Percentiles rank a stretch among this genome's conserved stretches.
Conservation (phyloP, 1,140 invertebrate genomes). For the Drosophila varians region DNA sequence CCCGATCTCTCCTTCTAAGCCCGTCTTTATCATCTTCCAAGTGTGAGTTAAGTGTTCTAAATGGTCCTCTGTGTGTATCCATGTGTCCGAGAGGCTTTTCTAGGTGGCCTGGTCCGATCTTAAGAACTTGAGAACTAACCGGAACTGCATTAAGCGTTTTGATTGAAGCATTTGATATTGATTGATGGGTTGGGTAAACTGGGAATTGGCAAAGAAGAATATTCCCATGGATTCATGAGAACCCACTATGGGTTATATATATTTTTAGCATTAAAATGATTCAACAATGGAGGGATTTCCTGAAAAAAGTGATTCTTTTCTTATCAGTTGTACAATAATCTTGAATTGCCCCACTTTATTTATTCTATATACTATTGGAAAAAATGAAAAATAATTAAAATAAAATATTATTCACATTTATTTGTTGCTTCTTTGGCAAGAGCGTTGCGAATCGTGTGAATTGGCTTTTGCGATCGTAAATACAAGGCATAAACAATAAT, state of each 20-base stretch:
- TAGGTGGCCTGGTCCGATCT: conserved; percentile 48
- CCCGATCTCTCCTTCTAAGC: conserved; percentile 37
- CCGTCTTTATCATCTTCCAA: conserved; percentile 3
- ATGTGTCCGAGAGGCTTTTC: conserved; percentile 42
- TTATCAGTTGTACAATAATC: conserved; percentile 27
- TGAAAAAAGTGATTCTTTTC: background rate
- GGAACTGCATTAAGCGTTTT: conserved; percentile 48
- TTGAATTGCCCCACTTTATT: conserved; percentile 10
- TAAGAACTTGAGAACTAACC: conserved; percentile 29
- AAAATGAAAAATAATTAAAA: conserved; percentile 47
- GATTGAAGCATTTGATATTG: conserved; percentile 45
- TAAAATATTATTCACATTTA: conserved; percentile 47
- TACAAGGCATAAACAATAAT: conserved; percentile 44
- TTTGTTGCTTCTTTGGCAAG: conserved; percentile 36
- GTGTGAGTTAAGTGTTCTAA: conserved; percentile 30
- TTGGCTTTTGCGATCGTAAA: conserved; percentile 32
- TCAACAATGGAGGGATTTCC: background rate
- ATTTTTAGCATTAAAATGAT: background rate
- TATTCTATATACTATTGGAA: conserved; percentile 19
- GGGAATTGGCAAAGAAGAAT: conserved; percentile 23
- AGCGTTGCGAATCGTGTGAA: conserved; percentile 64
- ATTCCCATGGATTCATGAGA: conserved; percentile 36
- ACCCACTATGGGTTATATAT: background rate
- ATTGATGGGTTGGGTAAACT: conserved; percentile 42
- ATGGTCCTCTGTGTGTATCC: background rate